Conservation (phyloP, 2,888 invertebrate species). For the Yponomeuta evonymella region DNA sequence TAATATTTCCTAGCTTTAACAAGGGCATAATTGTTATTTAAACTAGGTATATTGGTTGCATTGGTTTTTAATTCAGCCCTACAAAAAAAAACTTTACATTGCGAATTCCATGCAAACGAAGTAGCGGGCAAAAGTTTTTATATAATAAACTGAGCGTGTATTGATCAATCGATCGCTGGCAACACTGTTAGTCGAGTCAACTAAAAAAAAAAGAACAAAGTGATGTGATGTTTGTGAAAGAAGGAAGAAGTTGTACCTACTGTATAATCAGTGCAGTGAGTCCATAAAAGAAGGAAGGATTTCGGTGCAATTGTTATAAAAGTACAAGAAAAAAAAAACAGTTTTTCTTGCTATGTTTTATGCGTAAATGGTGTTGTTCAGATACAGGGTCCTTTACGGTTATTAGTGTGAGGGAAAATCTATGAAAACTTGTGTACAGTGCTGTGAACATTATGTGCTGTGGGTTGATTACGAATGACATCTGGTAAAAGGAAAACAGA, state of each 20-base stretch:
- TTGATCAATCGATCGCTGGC: not conserved
- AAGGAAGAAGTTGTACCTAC: not conserved
- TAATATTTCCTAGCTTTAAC: too few relatives aligned
- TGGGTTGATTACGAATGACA: slow-evolving; percentile 69
- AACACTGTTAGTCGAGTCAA: not conserved
- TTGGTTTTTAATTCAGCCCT: too few relatives aligned
- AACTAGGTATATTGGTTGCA: too few relatives aligned
- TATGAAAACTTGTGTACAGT: slow-evolving; percentile 36
- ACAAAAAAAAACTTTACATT: too few relatives aligned
- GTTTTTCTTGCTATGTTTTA: slow-evolving; percentile 10
- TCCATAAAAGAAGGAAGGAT: not conserved
- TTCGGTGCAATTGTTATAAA: not conserved
- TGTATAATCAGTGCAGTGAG: too few relatives aligned
- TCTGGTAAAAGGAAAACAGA: slow-evolving; percentile 63
- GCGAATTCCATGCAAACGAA: too few relatives aligned
- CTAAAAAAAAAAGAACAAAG: slow-evolving; percentile 4
- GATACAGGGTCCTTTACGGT: not conserved
- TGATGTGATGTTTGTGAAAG: slow-evolving; percentile 4
- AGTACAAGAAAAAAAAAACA: slow-evolving; percentile 9
- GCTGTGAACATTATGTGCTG: slow-evolving; percentile 56
- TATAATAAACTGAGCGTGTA: too few relatives aligned
- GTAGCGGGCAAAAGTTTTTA: too few relatives aligned
- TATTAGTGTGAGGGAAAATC: slow-evolving; percentile 8
- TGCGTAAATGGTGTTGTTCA: not conserved
- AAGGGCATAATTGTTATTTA: too few relatives aligned